Conservation (phyloP, 2,888 invertebrate species). For the Micoletzkya japonica region DNA sequence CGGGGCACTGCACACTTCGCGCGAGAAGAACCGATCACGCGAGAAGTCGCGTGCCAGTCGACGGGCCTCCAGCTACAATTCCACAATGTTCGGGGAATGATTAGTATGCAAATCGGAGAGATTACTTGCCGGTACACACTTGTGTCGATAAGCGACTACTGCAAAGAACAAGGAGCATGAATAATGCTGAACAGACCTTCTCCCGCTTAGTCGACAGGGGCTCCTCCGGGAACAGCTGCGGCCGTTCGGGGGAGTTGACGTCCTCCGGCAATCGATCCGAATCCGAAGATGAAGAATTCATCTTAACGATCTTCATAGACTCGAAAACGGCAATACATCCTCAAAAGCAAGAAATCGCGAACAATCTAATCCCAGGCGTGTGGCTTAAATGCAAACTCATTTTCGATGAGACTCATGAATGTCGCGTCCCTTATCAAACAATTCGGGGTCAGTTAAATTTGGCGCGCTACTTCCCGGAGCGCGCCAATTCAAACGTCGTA, state of each 20-base stretch:
- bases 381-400: no score
- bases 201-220: conserved; percentile 47
- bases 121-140: neutral
- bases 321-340: no score
- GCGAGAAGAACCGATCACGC: conserved; percentile 6
- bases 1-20: conserved; percentile 9
- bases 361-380: no score
- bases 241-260: neutral
- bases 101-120: neutral
- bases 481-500: no score
- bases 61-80: conserved; percentile 1
- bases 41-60: neutral
- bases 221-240: neutral
- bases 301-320: no score
- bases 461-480: no score
- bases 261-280: conserved; percentile 18
- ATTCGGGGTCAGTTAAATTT: no score
- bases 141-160: neutral
- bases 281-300: conserved; percentile 10
- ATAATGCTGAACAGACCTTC: conserved; percentile 18
- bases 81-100: neutral
- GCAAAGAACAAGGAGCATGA: neutral
- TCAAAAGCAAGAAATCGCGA: no score
- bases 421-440: no score
- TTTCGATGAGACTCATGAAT: no score